Evolutionary conservation across 2,797 vertebrate genomes (phyloP).

Genomic region (Myotis daubentonii): DNA sequence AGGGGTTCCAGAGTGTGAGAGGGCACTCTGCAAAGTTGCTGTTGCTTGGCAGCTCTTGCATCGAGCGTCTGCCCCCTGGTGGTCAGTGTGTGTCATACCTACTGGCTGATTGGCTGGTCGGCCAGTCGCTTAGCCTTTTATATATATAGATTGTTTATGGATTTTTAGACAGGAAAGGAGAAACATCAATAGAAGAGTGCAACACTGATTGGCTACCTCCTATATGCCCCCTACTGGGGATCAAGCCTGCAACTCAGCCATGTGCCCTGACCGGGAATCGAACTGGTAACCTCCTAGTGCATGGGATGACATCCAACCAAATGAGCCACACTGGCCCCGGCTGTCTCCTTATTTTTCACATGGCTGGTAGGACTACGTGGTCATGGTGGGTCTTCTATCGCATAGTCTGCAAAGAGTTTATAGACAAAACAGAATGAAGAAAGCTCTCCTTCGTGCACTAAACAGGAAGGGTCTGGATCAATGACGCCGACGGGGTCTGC

Average conservation of each 20-base stretch:
- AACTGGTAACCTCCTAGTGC: background rate
- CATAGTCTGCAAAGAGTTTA: background rate
- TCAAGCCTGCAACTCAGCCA: background rate
- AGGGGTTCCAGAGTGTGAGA: too few species aligned
- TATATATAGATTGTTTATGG: too few species aligned
- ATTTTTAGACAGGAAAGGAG: background rate
- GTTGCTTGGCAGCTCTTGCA: too few species aligned
- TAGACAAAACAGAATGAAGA: background rate
- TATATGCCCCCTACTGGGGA: background rate
- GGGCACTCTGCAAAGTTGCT: too few species aligned
- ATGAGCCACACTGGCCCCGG: too few species aligned
- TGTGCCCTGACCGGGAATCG: background rate
- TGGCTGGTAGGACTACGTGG: background rate
- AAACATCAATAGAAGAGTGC: background rate
- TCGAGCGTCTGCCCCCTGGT: too few species aligned
- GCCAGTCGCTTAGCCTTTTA: too few species aligned
- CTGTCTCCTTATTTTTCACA: background rate
- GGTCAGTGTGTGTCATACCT: too few species aligned
- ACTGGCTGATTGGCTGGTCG: too few species aligned
- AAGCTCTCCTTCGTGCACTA: background rate
- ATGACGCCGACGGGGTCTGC: accelerated
- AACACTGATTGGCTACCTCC: background rate
- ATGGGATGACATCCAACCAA: background rate
- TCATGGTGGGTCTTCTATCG: background rate
- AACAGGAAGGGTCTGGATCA: background rate